A percentile compares a stretch with the other conserved stretches of the same genome.
Evolutionary conservation across 37 sponge, comb jelly and placozoan genomes (phyloP).

Genomic region (Bolinopsis microptera): DNA sequence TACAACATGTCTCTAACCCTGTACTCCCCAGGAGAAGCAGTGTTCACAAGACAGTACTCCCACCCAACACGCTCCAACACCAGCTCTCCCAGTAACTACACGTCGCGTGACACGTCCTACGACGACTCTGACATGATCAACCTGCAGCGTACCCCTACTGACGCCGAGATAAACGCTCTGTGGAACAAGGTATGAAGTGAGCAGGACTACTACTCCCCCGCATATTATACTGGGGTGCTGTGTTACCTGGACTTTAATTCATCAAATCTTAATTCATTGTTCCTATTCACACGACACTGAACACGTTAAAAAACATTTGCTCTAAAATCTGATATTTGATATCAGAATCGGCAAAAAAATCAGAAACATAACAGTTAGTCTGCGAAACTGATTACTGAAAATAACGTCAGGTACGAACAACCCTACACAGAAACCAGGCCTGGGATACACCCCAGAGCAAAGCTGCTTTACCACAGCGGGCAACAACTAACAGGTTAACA

Average conservation of each 20-base stretch:
- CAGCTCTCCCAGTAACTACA: not conserved
- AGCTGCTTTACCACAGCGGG: not conserved
- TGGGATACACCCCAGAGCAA: not conserved
- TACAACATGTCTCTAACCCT: too few species aligned
- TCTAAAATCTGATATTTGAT: too few species aligned
- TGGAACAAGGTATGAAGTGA: slow-evolving; percentile 61
- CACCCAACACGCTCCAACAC: not conserved
- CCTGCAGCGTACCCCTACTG: slow-evolving; percentile 54
- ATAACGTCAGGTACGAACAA: not conserved
- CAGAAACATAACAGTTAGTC: too few species aligned
- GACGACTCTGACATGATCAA: not conserved
- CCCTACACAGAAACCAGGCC: slow-evolving; percentile 8
- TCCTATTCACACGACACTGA: too few species aligned
- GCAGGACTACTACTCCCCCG: too few species aligned
- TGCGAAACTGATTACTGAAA: too few species aligned
- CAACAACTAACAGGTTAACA: not conserved
- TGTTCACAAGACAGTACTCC: slow-evolving; percentile 44
- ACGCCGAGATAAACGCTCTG: slow-evolving; percentile 56
- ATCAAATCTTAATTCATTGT: too few species aligned
- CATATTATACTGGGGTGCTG: too few species aligned
- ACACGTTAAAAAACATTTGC: too few species aligned
- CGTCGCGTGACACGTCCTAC: not conserved
- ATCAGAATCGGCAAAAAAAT: too few species aligned
- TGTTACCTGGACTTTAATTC: too few species aligned
- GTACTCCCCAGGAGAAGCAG: slow-evolving; percentile 60